phyloP scores from a whole-genome alignment of 1,140 invertebrate species.

The Choristoneura fumiferana region DNA sequence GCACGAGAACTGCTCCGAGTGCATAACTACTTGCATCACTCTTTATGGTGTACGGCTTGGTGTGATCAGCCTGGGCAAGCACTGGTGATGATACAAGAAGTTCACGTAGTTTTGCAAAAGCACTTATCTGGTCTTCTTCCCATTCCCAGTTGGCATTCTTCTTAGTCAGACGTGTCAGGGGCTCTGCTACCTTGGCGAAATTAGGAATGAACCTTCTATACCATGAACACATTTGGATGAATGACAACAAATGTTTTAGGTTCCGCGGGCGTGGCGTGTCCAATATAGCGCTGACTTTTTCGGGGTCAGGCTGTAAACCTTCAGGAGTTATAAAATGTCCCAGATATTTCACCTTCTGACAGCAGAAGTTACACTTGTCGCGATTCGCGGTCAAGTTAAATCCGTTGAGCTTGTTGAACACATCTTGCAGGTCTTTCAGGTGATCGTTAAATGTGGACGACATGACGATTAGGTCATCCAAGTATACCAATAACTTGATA shows the following conservation, averaged over 20 bases:
- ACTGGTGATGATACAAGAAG: constrained; percentile 23
- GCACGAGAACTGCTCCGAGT: too few species aligned
- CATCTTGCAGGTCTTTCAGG: constrained; percentile 34
- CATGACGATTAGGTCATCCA: constrained; percentile 57
- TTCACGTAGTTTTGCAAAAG: constrained; percentile 22
- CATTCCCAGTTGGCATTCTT: constrained; percentile 31
- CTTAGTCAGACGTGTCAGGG: too few species aligned
- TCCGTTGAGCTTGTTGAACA: constrained; percentile 25
- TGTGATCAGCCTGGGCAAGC: constrained; percentile 28
- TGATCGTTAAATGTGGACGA: constrained; percentile 48
- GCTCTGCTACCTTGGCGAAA: too few species aligned
- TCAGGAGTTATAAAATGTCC: constrained; percentile 31
- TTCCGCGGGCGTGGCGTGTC: constrained; percentile 22
- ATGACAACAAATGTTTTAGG: too few species aligned
- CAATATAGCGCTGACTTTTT: too few species aligned
- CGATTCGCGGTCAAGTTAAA: too few species aligned
- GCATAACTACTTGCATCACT: too few species aligned
- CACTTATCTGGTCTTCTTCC: constrained; percentile 16
- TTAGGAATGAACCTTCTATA: too few species aligned
- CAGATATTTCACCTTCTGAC: constrained; percentile 28
- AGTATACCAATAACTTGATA: constrained; percentile 36
- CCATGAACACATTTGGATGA: too few species aligned
- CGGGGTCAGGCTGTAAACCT: constrained; percentile 31
- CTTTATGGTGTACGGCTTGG: constrained; percentile 40
- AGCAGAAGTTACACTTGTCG: constrained; percentile 44